Percentiles rank a stretch among this genome's conserved stretches.
phyloP scores from a whole-genome alignment of 92 coral and sea anemone genomes.

The Parazoanthus swiftii region DNA sequence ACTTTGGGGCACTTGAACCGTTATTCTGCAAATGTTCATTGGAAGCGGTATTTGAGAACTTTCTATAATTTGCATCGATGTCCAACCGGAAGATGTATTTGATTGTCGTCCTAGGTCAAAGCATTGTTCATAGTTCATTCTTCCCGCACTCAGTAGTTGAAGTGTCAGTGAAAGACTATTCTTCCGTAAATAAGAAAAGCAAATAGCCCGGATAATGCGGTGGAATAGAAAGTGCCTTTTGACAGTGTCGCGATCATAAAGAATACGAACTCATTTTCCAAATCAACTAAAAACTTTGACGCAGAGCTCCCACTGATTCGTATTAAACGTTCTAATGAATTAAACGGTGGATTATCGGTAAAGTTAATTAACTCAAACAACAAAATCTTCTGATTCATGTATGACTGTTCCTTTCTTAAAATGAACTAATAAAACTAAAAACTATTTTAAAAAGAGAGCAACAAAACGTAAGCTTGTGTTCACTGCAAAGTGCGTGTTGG shows the following conservation, averaged over 20 bases:
- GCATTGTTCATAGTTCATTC: constrained; percentile 26
- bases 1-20: neutral
- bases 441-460: neutral
- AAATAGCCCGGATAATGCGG: neutral
- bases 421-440: neutral
- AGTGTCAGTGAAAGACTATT: constrained; percentile 22
- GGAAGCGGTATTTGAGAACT: neutral
- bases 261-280: neutral
- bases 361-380: constrained; percentile 5
- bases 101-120: constrained; percentile 14
- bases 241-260: neutral
- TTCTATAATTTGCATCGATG: neutral
- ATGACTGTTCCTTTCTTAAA: neutral
- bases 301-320: neutral
- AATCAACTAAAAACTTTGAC: neutral
- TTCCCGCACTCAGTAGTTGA: constrained; percentile 1
- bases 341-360: neutral
- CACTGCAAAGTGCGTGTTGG: neutral
- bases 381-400: neutral
- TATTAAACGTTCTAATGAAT: neutral
- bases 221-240: neutral
- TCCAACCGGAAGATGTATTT: neutral
- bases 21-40: neutral
- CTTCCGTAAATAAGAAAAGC: neutral
- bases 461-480: neutral